Evolutionary conservation across 2,113 vertebrate species (phyloP).

Genomic region (Tragelaphus buxtoni): DNA sequence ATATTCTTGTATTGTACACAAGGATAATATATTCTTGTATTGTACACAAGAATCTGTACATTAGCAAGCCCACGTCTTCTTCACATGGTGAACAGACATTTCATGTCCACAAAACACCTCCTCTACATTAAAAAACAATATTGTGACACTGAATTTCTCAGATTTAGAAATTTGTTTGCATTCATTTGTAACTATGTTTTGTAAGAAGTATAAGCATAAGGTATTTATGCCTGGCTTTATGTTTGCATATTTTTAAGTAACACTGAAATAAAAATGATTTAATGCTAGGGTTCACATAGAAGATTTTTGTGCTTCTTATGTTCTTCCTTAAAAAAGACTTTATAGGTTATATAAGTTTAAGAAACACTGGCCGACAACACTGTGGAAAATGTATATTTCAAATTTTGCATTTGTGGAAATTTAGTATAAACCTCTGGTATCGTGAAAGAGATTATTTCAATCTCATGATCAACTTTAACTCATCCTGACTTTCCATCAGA

Average conservation of each 20-base stretch:
- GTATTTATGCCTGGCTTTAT: neutral
- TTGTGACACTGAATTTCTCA: neutral
- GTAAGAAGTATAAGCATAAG: neutral
- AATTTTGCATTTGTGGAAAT: neutral
- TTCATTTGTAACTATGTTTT: neutral
- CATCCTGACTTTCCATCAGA: neutral
- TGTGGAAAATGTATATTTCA: neutral
- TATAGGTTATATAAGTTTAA: neutral
- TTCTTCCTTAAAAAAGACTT: neutral
- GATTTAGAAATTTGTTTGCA: neutral
- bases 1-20: too few relatives aligned
- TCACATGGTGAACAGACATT: neutral
- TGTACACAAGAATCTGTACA: neutral
- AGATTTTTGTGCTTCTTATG: neutral
- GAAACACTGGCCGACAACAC: neutral
- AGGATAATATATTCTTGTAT: too few relatives aligned
- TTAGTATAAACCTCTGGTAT: neutral
- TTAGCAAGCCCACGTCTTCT: neutral
- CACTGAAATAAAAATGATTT: neutral
- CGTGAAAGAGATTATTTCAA: neutral
- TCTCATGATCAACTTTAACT: slow-evolving; percentile 36
- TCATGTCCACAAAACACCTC: neutral
- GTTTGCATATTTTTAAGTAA: neutral
- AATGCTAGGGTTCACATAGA: neutral
- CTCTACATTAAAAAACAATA: slow-evolving; percentile 13